phyloP scores from a whole-genome alignment of 2,113 vertebrate species.

The Pedionomus torquatus region DNA sequence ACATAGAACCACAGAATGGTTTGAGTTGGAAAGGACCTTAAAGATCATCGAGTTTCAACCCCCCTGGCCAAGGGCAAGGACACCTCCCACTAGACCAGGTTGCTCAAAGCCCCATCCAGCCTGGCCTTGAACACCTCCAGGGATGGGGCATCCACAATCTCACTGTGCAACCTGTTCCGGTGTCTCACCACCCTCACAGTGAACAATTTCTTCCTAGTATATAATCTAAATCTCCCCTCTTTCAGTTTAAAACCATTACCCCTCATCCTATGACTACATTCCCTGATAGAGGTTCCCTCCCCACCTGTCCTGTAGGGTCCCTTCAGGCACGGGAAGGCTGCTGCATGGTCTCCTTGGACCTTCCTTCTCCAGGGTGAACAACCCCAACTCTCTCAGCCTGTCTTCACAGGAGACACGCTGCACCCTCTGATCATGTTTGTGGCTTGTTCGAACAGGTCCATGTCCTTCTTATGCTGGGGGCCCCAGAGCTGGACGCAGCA shows the following conservation, averaged over 20 bases:
- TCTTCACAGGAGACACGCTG: background rate
- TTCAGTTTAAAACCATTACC: background rate
- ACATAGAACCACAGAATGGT: background rate
- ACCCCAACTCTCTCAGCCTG: background rate
- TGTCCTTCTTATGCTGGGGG: background rate
- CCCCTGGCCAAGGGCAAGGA: background rate
- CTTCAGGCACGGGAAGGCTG: background rate
- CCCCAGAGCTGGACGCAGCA: background rate
- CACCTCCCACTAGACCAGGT: background rate
- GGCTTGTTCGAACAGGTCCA: background rate
- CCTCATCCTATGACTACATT: background rate
- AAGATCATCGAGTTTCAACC: background rate
- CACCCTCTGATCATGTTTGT: background rate
- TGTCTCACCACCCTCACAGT: background rate
- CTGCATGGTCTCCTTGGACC: background rate
- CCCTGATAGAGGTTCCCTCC: background rate
- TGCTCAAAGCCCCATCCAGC: background rate
- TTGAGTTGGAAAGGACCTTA: background rate
- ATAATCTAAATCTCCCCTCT: background rate
- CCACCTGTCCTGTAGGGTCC: background rate
- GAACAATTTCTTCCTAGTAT: background rate
- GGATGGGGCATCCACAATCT: background rate
- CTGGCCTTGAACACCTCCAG: background rate
- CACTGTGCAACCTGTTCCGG: background rate
- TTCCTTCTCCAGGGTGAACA: background rate